Percentiles rank a stretch among this genome's conserved stretches.
These are phyloP conservation scores for Drosophila ohnishii DNA, from an alignment of 1,140 invertebrate genomes.

Conservation along the genomic window DNA sequence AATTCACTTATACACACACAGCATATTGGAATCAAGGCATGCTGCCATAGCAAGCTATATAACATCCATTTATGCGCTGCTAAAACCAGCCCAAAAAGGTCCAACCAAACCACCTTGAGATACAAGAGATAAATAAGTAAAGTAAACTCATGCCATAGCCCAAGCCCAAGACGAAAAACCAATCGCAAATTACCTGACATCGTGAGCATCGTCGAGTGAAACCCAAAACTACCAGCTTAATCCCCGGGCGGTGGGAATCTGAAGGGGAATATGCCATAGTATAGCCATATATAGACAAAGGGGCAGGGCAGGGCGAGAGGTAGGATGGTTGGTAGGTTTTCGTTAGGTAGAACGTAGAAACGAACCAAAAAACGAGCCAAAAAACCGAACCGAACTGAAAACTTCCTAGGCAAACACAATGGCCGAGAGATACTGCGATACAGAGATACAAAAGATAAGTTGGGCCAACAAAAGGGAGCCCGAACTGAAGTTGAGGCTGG, in stretches of 20 bases:
- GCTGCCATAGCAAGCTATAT: constrained; percentile 28
- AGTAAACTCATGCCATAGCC: constrained; percentile 41
- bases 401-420: constrained; percentile 51
- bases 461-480: constrained; percentile 43
- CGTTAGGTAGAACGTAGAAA: constrained; percentile 46
- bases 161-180: constrained; percentile 56
- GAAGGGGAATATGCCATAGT: constrained; percentile 22
- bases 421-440: constrained; percentile 48
- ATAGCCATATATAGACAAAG: constrained; percentile 4
- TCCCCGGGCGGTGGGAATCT: constrained; percentile 18
- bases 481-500: constrained; percentile 25
- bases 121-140: constrained; percentile 52
- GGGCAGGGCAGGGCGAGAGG: constrained; percentile 4
- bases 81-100: constrained; percentile 33
- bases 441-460: constrained; percentile 65
- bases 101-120: constrained; percentile 63
- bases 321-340: constrained; percentile 5
- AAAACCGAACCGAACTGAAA: constrained; percentile 38
- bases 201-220: constrained; percentile 49
- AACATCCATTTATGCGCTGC: constrained; percentile 45
- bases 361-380: constrained; percentile 32
- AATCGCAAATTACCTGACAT: constrained; percentile 63
- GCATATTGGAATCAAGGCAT: constrained; percentile 21
- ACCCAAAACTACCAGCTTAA: constrained; percentile 59
- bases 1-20: constrained; percentile 20